These are phyloP conservation scores for Chlorocebus sabaeus DNA, from an alignment of 2,113 vertebrate genomes.

Conservation along the genomic window DNA sequence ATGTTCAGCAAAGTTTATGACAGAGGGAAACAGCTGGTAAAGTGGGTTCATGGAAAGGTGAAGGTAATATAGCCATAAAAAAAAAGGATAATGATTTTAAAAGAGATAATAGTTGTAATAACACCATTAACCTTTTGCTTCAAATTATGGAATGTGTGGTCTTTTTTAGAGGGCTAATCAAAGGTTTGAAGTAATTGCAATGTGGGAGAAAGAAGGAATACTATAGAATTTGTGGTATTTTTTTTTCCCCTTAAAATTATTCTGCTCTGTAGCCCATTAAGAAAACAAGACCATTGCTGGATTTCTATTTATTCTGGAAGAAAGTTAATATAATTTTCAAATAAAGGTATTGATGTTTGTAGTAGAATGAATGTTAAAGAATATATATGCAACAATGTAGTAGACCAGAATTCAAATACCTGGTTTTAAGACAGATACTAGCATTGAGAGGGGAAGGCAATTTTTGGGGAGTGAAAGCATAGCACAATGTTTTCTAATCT, in stretches of 20 bases:
- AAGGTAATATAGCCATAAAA: conserved; percentile 96
- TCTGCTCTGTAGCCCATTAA: conserved; percentile 44
- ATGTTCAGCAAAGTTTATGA: conserved; percentile 96
- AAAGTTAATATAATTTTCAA: conserved; percentile 45
- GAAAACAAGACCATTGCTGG: conserved; percentile 14
- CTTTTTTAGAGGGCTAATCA: conserved; percentile 83
- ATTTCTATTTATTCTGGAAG: conserved; percentile 2
- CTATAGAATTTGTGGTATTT: conserved; percentile 72
- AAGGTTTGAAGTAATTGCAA: conserved; percentile 80
- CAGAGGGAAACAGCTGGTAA: conserved; percentile 92
- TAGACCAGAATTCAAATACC: background rate
- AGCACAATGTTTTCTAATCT: accelerated
- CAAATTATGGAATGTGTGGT: conserved; percentile 85
- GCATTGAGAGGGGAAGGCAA: background rate
- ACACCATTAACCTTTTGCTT: conserved; percentile 95
- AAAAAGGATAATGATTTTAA: conserved; percentile 95
- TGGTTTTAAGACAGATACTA: background rate
- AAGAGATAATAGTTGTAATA: conserved; percentile 94
- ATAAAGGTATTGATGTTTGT: background rate
- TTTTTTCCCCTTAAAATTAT: conserved; percentile 56
- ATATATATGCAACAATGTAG: too few species aligned
- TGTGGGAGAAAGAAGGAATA: conserved; percentile 67
- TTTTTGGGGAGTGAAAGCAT: background rate
- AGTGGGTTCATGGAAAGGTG: conserved; percentile 98
- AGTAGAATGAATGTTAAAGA: background rate